Evolutionary conservation across 2,113 vertebrate species (phyloP).

Genomic region (Tychaedon coryphoeus): DNA sequence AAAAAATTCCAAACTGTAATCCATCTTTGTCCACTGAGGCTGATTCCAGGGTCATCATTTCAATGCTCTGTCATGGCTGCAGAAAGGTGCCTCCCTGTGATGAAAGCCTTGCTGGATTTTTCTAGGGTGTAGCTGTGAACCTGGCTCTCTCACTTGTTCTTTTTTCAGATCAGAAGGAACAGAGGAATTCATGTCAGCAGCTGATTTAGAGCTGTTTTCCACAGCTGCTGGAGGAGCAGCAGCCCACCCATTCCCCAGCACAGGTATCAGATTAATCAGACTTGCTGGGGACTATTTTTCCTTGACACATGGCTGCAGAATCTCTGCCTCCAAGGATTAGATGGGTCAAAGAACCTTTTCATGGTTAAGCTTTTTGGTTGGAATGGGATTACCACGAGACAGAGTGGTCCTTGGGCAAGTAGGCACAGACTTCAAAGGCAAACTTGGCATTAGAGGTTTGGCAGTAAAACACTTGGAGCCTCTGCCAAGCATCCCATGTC

Average conservation of each 20-base stretch:
- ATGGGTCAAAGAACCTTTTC: background rate
- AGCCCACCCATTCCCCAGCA: background rate
- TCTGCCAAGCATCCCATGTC: background rate
- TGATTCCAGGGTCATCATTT: background rate
- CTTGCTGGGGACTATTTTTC: background rate
- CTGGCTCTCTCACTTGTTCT: background rate
- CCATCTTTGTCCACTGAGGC: background rate
- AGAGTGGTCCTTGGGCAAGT: background rate
- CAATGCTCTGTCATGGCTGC: background rate
- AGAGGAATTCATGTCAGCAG: background rate
- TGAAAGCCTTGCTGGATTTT: background rate
- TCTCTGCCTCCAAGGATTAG: background rate
- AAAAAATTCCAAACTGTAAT: background rate
- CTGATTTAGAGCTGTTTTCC: background rate
- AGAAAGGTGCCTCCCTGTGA: background rate
- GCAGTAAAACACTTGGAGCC: background rate
- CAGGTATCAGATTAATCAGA: background rate
- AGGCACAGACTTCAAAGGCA: conserved; percentile 25
- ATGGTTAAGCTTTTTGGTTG: background rate
- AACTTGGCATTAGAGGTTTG: background rate
- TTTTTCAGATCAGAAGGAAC: background rate
- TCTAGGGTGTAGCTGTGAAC: background rate
- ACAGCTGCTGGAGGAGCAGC: background rate
- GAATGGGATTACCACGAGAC: background rate
- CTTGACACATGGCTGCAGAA: background rate